Evolutionary conservation across 1,140 invertebrate species (phyloP).

Genomic region (Asbolus verrucosus): DNA sequence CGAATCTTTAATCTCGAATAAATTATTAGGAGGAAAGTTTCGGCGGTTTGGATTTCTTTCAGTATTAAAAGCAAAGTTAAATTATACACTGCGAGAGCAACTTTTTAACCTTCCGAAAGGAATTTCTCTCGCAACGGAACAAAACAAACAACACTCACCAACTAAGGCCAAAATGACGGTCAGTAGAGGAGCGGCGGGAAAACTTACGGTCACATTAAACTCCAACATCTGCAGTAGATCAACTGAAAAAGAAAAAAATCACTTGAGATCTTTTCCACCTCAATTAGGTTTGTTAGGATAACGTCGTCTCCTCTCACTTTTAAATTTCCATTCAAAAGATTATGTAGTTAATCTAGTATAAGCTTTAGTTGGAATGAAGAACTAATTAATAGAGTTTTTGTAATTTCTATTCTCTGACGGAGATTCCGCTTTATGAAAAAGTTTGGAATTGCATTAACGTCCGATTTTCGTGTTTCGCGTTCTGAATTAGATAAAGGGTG

Average conservation of each 20-base stretch:
- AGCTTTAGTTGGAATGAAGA: no score
- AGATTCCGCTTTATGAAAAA: no score
- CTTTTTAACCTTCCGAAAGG: constrained; percentile 2
- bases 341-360: no score
- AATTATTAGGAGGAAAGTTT: constrained; percentile 38
- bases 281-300: no score
- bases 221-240: constrained; percentile 98
- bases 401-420: no score
- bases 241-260: constrained; percentile 74
- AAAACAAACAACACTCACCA: constrained; percentile 76
- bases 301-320: no score
- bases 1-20: constrained; percentile 26
- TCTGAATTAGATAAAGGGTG: background rate
- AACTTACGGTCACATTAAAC: constrained; percentile 91
- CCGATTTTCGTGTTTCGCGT: background rate
- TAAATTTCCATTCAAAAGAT: no score
- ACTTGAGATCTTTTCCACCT: constrained; percentile 31
- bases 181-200: constrained; percentile 94
- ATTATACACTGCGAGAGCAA: constrained; percentile 4
- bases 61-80: constrained; percentile 29
- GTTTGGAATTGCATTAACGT: background rate
- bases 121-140: background rate
- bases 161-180: constrained; percentile 98
- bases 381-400: constrained; percentile 8
- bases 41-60: constrained; percentile 24